These are phyloP conservation scores for Drosophila baimaii DNA, from an alignment of 1,140 invertebrate species.

Conservation along the genomic window DNA sequence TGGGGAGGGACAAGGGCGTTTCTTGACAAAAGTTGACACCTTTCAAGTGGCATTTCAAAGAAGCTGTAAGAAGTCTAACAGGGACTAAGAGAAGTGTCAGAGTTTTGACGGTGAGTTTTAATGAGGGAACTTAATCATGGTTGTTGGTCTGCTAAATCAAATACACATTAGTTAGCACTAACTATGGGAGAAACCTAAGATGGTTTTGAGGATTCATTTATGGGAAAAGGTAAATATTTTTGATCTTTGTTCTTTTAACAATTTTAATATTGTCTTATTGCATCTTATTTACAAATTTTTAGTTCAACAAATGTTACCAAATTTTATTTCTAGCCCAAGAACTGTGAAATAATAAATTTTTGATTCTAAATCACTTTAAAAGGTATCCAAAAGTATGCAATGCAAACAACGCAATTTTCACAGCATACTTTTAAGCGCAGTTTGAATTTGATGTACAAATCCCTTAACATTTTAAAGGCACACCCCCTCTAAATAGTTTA, in stretches of 20 bases:
- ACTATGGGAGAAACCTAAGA: neutral
- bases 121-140: neutral
- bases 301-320: too few relatives aligned
- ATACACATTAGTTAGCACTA: neutral
- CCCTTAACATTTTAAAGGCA: too few relatives aligned
- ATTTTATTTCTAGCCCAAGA: neutral
- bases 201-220: neutral
- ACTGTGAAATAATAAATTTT: neutral
- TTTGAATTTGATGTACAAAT: neutral
- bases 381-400: neutral
- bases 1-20: conserved; percentile 5
- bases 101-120: conserved; percentile 12
- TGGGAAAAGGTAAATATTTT: neutral
- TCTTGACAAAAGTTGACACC: conserved; percentile 39
- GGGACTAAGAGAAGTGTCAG: conserved; percentile 1
- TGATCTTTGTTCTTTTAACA: too few relatives aligned
- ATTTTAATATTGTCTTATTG: too few relatives aligned
- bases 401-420: too few relatives aligned
- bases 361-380: neutral
- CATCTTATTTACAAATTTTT: neutral
- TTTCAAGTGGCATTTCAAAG: conserved; percentile 31
- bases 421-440: neutral
- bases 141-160: neutral
- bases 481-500: neutral
- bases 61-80: conserved; percentile 27